Evolutionary conservation across 2,797 vertebrate species (phyloP).

Genomic region (Tiaroga cobitis): DNA sequence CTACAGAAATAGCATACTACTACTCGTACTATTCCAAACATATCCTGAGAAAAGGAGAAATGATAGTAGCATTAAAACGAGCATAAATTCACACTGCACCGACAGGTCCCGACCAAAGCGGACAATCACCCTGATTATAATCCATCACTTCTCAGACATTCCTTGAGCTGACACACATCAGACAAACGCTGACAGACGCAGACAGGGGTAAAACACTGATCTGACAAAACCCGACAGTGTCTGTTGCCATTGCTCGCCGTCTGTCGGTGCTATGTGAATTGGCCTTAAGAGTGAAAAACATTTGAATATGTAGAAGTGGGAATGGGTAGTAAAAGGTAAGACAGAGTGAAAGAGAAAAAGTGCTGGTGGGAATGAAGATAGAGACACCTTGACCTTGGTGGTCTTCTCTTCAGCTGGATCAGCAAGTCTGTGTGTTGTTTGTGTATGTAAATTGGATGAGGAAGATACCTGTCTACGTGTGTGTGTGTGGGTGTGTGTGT

Average conservation of each 20-base stretch:
- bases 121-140: neutral
- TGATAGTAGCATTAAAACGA: neutral
- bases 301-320: neutral
- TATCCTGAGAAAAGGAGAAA: neutral
- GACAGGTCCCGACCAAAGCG: neutral
- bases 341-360: neutral
- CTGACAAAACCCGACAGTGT: neutral
- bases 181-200: neutral
- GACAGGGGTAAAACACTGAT: neutral
- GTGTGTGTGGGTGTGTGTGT: constrained; percentile 11
- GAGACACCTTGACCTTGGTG: constrained; percentile 40
- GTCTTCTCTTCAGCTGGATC: constrained; percentile 32
- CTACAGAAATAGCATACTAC: neutral
- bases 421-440: constrained; percentile 16
- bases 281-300: neutral
- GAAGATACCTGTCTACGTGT: constrained; percentile 35
- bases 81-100: neutral
- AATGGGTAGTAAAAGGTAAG: neutral
- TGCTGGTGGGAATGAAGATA: constrained; percentile 4
- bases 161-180: neutral
- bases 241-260: neutral
- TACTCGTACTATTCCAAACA: neutral
- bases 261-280: neutral
- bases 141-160: neutral
- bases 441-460: constrained; percentile 18